These are phyloP conservation scores for Meiosimyza platycephala DNA, from an alignment of 2,888 invertebrate genomes.

Conservation along the genomic window DNA sequence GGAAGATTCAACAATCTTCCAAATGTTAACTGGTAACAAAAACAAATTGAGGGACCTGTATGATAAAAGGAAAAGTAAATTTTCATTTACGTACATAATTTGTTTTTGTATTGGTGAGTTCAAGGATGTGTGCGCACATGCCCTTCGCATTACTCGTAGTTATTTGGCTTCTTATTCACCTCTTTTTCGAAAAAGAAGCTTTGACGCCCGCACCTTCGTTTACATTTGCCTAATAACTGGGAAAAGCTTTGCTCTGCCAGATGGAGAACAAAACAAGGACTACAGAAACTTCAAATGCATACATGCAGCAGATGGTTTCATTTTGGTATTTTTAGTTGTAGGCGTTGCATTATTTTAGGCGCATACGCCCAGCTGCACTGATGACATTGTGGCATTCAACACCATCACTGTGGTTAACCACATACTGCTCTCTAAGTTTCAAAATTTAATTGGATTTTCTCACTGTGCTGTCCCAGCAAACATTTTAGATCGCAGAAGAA, in stretches of 20 bases:
- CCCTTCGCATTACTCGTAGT: background rate
- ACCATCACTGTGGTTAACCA: too few species aligned
- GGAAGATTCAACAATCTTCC: too few species aligned
- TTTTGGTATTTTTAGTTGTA: background rate
- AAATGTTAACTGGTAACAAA: too few species aligned
- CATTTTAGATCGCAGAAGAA: too few species aligned
- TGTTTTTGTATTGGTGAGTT: too few species aligned
- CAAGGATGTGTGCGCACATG: background rate
- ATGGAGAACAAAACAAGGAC: background rate
- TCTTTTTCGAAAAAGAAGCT: background rate
- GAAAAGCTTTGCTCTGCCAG: conserved; percentile 2
- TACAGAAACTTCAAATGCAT: conserved; percentile 15
- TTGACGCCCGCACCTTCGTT: conserved; percentile 13
- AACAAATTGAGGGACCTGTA: too few species aligned
- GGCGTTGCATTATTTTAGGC: background rate
- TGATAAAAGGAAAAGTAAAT: too few species aligned
- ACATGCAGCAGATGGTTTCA: background rate
- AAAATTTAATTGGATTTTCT: too few species aligned
- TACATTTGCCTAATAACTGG: background rate
- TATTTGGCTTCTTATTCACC: background rate
- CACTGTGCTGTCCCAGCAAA: too few species aligned
- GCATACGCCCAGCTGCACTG: background rate
- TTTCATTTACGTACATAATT: too few species aligned
- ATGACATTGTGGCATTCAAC: too few species aligned
- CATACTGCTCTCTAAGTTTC: too few species aligned